Conservation (phyloP, 92 coral and sea anemone genomes). For the Porites cylindrica region DNA sequence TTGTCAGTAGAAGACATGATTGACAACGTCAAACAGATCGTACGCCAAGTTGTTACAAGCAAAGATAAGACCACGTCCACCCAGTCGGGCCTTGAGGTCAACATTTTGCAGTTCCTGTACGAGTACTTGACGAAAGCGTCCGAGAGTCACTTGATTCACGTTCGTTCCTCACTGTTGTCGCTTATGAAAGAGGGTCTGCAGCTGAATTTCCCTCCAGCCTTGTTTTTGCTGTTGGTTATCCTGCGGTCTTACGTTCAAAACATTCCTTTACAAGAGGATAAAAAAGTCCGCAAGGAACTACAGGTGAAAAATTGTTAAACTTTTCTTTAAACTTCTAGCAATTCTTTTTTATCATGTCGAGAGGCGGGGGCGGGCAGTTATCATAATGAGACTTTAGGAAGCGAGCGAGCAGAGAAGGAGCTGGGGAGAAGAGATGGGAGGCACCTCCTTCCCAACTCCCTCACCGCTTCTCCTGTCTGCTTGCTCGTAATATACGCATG, state of each 20-base stretch:
- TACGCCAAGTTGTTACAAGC: constrained; percentile 88
- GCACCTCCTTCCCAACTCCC: no score
- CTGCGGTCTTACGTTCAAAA: constrained; percentile 91
- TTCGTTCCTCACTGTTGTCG: constrained; percentile 81
- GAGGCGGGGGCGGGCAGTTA: no score
- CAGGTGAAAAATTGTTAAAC: constrained; percentile 67
- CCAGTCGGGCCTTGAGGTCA: constrained; percentile 90
- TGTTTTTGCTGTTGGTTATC: constrained; percentile 89
- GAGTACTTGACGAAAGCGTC: constrained; percentile 88
- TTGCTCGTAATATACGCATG: no score
- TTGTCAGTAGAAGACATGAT: constrained; percentile 89
- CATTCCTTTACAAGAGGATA: constrained; percentile 92
- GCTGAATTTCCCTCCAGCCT: constrained; percentile 91
- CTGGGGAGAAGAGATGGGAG: no score
- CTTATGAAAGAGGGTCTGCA: constrained; percentile 96
- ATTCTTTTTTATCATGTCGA: no score
- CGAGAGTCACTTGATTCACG: constrained; percentile 76
- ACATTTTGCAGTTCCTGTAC: constrained; percentile 91
- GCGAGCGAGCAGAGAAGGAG: no score
- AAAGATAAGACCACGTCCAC: constrained; percentile 87
- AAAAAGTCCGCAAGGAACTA: constrained; percentile 91
- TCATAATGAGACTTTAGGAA: no score
- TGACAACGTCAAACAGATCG: constrained; percentile 93
- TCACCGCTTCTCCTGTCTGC: no score
- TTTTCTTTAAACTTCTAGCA: no score